phyloP scores from a whole-genome alignment of 2,797 vertebrate species.

The Fundulus diaphanus region DNA sequence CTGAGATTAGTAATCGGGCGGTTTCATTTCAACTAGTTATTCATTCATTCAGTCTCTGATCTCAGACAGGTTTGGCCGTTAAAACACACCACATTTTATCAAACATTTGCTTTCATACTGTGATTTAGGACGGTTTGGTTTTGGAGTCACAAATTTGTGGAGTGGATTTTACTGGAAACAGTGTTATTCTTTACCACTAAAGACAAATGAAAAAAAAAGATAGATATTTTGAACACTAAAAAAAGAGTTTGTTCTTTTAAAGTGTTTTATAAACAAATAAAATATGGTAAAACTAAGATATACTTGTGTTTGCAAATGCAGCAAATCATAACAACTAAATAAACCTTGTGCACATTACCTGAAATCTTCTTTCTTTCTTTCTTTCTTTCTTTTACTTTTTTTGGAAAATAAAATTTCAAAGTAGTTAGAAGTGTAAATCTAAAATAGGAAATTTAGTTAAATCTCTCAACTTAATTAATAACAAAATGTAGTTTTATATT shows the following conservation, averaged over 20 bases:
- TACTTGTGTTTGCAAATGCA: not conserved
- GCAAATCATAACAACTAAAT: not conserved
- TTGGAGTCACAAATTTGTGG: not conserved
- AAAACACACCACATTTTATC: conserved; percentile 19
- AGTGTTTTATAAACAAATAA: too few relatives aligned
- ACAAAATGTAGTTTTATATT: too few relatives aligned
- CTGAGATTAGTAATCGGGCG: conserved; percentile 44
- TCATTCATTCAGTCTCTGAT: conserved; percentile 34
- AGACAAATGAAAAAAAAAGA: not conserved
- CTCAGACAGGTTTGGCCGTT: not conserved
- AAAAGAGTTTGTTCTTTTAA: too few relatives aligned
- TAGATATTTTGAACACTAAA: not conserved
- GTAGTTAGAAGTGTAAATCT: not conserved
- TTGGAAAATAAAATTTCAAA: not conserved
- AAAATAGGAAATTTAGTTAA: not conserved
- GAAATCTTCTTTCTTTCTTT: too few relatives aligned
- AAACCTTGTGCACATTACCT: not conserved
- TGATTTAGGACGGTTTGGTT: conserved; percentile 5
- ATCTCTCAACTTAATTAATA: too few relatives aligned
- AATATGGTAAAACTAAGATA: too few relatives aligned
- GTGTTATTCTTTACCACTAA: not conserved
- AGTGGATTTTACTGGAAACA: not conserved
- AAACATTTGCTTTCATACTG: conserved; percentile 20
- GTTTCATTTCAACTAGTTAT: conserved; percentile 39
- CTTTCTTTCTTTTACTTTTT: too few relatives aligned